Base-by-base conservation (phyloP, 37 sponge, comb jelly and placozoan species). In the Agelas oroides region DNA sequence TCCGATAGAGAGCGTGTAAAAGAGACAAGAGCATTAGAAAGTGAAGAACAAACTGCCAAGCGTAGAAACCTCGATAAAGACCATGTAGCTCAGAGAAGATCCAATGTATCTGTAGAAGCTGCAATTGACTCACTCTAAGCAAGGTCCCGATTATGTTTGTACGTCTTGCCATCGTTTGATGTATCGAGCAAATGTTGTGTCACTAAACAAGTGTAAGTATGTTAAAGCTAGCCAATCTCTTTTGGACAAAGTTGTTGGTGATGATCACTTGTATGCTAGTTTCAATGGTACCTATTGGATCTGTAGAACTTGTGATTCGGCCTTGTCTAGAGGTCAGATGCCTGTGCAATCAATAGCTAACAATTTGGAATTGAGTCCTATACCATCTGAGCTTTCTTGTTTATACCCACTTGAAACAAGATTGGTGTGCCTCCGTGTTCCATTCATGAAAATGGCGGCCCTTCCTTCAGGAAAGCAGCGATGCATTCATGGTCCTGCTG, bases 401-500 rank as follows among this genome's bases (percentile, higher is more conserved):
- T n/a, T n/a, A n/a, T n/a, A n/a, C n/a, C n/a, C n/a, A 55, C 60
- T 76, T 2, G 77, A 76, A 28, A 2, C 28, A 5, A 30, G 77
- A 28, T 27, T 76, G 3, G 20, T n/a, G n/a, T n/a, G n/a, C n/a
- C n/a, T n/a, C n/a, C 59, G 59, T 25, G 35, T 76, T 33, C 77
- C 77, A 8, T 76, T 76, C 12, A 79, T 79, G 79, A 79, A 79
- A 14, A 63, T 79, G 41, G 79, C 63, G 25, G 67, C 79, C 38
- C 66, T 79, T 2, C 67, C 79, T 36, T 38, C 56, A 63, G 79
- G 79, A 5, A 79, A 79, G 28, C 79, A 79, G 28, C 25, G 79
- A 34, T 17, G 27, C 14, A 79, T 79, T 38, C 79, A 64, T 79
- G 79, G 79, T n/a, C 79, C 79, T 34, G 79, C 79, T 65, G 79